These are phyloP conservation scores for Pyxicephalus adspersus DNA, from an alignment of 2,113 vertebrate species.

Conservation along the genomic window DNA sequence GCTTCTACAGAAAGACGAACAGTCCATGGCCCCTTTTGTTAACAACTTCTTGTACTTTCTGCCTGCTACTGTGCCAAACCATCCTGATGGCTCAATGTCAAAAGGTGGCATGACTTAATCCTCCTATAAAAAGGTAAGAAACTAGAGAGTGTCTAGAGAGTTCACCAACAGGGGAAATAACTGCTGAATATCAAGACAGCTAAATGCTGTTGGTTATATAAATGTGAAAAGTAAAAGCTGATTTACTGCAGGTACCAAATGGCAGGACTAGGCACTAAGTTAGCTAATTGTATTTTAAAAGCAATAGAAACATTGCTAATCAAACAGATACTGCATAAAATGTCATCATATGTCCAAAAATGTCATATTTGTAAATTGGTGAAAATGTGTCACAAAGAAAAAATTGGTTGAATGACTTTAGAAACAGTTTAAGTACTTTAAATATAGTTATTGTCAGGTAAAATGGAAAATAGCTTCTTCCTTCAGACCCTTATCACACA, in stretches of 20 bases:
- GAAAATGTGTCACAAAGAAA: too few relatives aligned
- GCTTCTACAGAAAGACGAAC: constrained; percentile 80
- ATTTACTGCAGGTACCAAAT: too few relatives aligned
- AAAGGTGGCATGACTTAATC: constrained; percentile 69
- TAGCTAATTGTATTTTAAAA: neutral
- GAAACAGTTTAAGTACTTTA: too few relatives aligned
- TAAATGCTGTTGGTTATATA: constrained; percentile 9
- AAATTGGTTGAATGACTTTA: too few relatives aligned
- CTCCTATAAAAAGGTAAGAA: constrained; percentile 57
- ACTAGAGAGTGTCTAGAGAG: constrained; percentile 49
- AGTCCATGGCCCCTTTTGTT: constrained; percentile 82
- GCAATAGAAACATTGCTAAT: neutral
- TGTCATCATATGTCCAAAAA: too few relatives aligned
- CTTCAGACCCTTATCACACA: too few relatives aligned
- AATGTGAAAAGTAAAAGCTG: constrained; percentile 1
- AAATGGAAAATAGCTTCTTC: too few relatives aligned
- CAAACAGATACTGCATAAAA: neutral
- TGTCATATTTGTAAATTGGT: too few relatives aligned
- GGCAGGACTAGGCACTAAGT: neutral
- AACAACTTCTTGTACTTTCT: constrained; percentile 81
- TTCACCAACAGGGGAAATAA: constrained; percentile 37
- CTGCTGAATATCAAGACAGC: constrained; percentile 32
- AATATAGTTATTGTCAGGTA: too few relatives aligned
- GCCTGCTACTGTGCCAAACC: constrained; percentile 69
- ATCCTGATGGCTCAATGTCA: constrained; percentile 73